These are phyloP conservation scores for Raja brachyura DNA, from an alignment of 2,113 vertebrate species.

Conservation along the genomic window DNA sequence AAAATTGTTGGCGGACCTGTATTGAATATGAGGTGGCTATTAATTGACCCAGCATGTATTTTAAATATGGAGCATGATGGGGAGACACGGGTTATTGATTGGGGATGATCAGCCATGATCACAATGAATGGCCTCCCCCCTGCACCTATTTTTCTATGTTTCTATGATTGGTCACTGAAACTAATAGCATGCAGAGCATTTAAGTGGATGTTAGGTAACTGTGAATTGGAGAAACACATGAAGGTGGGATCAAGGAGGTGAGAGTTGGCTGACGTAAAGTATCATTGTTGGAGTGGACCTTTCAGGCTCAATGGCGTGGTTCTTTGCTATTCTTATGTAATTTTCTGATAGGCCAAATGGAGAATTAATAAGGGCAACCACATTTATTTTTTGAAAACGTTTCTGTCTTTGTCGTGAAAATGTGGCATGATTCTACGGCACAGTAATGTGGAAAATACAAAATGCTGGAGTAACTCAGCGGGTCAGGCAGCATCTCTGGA, in stretches of 20 bases:
- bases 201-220: background rate
- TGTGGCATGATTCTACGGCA: background rate
- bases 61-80: background rate
- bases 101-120: no score
- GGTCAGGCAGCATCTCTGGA: no score
- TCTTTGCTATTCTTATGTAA: background rate
- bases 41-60: background rate
- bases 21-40: background rate
- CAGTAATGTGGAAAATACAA: background rate
- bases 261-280: background rate
- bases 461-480: no score
- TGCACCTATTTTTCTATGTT: no score
- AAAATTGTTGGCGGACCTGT: no score
- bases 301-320: background rate
- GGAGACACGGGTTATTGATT: no score
- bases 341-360: background rate
- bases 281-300: background rate
- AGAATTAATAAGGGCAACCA: background rate
- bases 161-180: background rate
- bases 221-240: background rate
- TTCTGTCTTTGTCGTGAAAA: background rate
- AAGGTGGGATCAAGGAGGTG: background rate
- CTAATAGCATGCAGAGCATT: background rate
- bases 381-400: background rate
- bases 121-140: no score